A percentile compares a stretch with the other conserved stretches of the same genome.
phyloP scores from a whole-genome alignment of 2,113 vertebrate species.

The Mesocricetus auratus region DNA sequence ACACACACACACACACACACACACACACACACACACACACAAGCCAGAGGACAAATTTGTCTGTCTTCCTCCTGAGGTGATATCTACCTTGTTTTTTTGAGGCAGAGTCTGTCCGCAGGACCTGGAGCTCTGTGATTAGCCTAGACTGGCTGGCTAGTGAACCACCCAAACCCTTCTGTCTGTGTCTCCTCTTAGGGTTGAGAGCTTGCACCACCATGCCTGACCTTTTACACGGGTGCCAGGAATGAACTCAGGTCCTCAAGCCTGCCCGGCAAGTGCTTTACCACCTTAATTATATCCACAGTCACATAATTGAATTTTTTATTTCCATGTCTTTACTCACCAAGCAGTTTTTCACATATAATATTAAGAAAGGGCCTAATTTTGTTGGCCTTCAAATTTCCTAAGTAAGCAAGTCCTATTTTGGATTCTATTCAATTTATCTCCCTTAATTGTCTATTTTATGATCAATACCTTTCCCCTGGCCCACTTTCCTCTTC shows the following conservation, averaged over 20 bases:
- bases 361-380: neutral
- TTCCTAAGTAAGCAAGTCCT: neutral
- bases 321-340: constrained; percentile 16
- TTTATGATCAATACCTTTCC: neutral
- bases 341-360: neutral
- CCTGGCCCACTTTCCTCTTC: neutral
- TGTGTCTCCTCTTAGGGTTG: neutral
- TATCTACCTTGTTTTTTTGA: neutral
- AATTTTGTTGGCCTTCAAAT: neutral
- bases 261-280: neutral
- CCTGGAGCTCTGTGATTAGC: neutral
- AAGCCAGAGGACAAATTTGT: neutral
- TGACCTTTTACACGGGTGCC: neutral
- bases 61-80: neutral
- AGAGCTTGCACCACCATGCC: neutral
- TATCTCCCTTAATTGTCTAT: neutral
- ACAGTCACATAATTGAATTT: neutral
- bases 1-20: neutral
- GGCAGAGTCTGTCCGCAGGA: neutral
- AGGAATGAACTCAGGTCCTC: neutral
- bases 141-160: neutral
- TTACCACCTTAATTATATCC: neutral
- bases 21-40: neutral
- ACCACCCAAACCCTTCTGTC: neutral
- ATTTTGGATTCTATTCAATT: neutral